A percentile compares a stretch with the other conserved stretches of the same genome.
Evolutionary conservation across 1,140 invertebrate genomes (phyloP).

Genomic region (Nixonia krombeini): DNA sequence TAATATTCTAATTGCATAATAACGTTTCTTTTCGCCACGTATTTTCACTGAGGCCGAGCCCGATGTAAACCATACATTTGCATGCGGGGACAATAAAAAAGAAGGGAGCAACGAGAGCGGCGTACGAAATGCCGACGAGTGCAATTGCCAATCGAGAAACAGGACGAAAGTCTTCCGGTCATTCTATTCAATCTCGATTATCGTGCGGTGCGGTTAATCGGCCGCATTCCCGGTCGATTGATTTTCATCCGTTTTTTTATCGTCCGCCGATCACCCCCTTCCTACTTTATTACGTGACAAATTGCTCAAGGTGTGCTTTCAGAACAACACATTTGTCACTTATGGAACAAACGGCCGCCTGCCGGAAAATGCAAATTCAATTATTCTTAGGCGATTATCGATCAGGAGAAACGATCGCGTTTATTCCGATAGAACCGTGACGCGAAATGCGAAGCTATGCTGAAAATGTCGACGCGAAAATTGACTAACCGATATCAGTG

Average conservation of each 20-base stretch:
- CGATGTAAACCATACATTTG: too few relatives aligned
- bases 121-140: slow-evolving; percentile 14
- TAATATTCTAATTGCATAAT: too few relatives aligned
- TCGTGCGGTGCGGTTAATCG: slow-evolving; percentile 21
- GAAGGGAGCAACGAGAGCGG: slow-evolving; percentile 15
- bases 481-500: slow-evolving; percentile 1
- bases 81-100: slow-evolving; percentile 23
- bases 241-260: slow-evolving; percentile 36
- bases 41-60: too few relatives aligned
- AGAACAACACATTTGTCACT: too few relatives aligned
- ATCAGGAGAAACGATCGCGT: too few relatives aligned
- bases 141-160: slow-evolving; percentile 36
- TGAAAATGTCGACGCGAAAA: too few relatives aligned
- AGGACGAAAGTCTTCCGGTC: slow-evolving; percentile 47
- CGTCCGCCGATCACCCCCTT: slow-evolving; percentile 20
- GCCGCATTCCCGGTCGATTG: slow-evolving; percentile 14
- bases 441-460: too few relatives aligned
- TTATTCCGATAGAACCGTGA: too few relatives aligned
- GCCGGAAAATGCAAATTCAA: too few relatives aligned
- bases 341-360: too few relatives aligned
- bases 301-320: slow-evolving; percentile 32
- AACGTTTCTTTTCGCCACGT: slow-evolving; percentile 10
- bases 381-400: too few relatives aligned
- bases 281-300: slow-evolving; percentile 43
- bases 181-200: slow-evolving; percentile 43